Conservation (phyloP, 2,113 vertebrate species). For the Myxocyprinus asiaticus region DNA sequence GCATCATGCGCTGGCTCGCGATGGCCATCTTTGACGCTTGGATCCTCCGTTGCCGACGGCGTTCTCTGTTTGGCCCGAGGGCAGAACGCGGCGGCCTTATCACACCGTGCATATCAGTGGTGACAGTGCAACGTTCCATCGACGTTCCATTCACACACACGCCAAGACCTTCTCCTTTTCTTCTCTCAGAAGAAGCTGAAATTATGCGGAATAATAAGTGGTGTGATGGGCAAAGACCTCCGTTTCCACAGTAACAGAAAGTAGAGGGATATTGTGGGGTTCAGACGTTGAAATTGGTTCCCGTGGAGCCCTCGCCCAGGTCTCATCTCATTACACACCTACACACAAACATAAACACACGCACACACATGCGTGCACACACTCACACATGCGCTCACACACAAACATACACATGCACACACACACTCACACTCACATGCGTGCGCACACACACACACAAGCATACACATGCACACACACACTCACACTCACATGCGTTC, state of each 20-base stretch:
- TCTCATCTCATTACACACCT: conserved; percentile 22
- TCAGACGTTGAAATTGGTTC: conserved; percentile 30
- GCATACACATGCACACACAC: too few relatives aligned
- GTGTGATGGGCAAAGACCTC: conserved; percentile 22
- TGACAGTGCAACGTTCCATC: conserved; percentile 30
- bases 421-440: too few relatives aligned
- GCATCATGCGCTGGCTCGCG: not conserved
- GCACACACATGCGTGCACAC: too few relatives aligned
- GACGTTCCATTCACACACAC: conserved; percentile 53
- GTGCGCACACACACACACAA: too few relatives aligned
- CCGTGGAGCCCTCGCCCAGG: not conserved
- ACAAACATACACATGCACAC: too few relatives aligned
- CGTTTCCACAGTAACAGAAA: conserved; percentile 37
- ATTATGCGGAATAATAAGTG: conserved; percentile 61
- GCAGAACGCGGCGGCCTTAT: conserved; percentile 45
- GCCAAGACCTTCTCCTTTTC: conserved; percentile 45
- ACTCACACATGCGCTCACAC: too few relatives aligned
- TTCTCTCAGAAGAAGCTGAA: conserved; percentile 40
- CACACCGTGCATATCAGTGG: too few relatives aligned
- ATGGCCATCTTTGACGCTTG: not conserved
- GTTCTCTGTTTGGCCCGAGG: conserved; percentile 62
- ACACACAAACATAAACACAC: too few relatives aligned
- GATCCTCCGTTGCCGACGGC: conserved; percentile 63
- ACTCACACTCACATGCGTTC: too few relatives aligned
- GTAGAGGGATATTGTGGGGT: not conserved